A percentile compares a stretch with the other conserved stretches of the same genome.
phyloP scores from a whole-genome alignment of 2,797 vertebrate species.

The Myiotriccus ornatus region DNA sequence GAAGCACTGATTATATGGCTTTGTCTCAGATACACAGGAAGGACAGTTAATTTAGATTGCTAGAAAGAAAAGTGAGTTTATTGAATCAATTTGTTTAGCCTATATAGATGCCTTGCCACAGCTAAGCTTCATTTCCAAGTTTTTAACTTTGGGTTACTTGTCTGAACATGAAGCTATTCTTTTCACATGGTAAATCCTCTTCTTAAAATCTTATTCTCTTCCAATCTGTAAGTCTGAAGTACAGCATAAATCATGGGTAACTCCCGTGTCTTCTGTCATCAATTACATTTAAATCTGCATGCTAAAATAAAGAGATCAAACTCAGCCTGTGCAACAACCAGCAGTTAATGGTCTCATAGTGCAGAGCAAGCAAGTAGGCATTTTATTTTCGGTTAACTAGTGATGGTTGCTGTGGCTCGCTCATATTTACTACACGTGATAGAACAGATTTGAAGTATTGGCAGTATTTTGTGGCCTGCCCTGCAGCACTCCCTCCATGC shows the following conservation, averaged over 20 bases:
- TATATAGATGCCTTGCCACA: neutral
- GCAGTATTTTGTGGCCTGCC: neutral
- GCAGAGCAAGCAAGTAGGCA: neutral
- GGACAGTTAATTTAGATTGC: neutral
- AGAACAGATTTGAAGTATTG: neutral
- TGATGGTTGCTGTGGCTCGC: neutral
- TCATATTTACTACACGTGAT: accelerated
- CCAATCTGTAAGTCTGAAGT: neutral
- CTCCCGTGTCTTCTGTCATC: neutral
- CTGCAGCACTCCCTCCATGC: neutral
- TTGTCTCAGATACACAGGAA: neutral
- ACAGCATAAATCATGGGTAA: neutral
- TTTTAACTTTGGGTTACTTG: neutral
- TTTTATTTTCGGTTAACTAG: neutral
- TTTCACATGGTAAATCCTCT: neutral
- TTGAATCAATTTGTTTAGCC: neutral
- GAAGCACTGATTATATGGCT: neutral
- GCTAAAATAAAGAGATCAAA: neutral
- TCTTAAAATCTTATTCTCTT: neutral
- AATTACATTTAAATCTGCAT: neutral
- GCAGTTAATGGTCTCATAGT: neutral
- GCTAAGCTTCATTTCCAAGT: neutral
- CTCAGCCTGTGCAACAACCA: neutral
- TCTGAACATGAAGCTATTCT: neutral
- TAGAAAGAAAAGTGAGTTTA: neutral